Base-by-base conservation (phyloP, 2,113 vertebrate genomes). In the Phoenicopterus ruber region DNA sequence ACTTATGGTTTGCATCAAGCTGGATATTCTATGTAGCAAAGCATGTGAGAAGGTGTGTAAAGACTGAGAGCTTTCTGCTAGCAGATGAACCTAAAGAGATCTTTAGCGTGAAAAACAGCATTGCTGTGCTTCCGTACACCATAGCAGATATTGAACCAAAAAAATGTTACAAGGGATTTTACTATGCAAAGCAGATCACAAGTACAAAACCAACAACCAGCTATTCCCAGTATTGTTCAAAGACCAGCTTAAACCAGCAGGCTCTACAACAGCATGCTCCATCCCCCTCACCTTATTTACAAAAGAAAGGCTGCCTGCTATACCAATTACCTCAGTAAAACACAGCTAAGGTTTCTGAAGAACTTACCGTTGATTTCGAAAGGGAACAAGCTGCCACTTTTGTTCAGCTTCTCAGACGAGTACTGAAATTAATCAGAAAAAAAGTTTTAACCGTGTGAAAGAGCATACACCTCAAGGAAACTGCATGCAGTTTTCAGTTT, bases 281-380 rank as follows among this genome's bases (percentile, higher is more conserved):
- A 80, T 95, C 85, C 97, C 94, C 96, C 96, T 97, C 96, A 97
- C 96, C 96, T 96, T 93, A 97, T 97, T 98, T 97, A 96, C 96
- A 98, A 96, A 88, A 97, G 95, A 97, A 97, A 97, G 88, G 93
- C 93, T 84, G 90, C 96, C 91, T 90, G 90, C 90, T 95, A 88
- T 93, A 95, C 94, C 95, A 94, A 96, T 94, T 94, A 97, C 95
- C 95, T 96, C 95, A 78, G 83, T 91, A 95, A 92, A 94, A 92
- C 82, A 76, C 79, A 82, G 42, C 86, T 66, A 74, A 82, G 69
- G 84, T 86, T 88, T 91, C 70, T 44, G 76, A 88, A 96, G 91
- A 95, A 98, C 98, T 98, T 96, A 98, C 98, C 98, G 82, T 94
- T 94, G 86, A 97, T 97, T 97, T 98, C 98, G 42, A 98, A 98